Evolutionary conservation across 2,888 invertebrate genomes (phyloP).

Genomic region (Ophion obscuratus): DNA sequence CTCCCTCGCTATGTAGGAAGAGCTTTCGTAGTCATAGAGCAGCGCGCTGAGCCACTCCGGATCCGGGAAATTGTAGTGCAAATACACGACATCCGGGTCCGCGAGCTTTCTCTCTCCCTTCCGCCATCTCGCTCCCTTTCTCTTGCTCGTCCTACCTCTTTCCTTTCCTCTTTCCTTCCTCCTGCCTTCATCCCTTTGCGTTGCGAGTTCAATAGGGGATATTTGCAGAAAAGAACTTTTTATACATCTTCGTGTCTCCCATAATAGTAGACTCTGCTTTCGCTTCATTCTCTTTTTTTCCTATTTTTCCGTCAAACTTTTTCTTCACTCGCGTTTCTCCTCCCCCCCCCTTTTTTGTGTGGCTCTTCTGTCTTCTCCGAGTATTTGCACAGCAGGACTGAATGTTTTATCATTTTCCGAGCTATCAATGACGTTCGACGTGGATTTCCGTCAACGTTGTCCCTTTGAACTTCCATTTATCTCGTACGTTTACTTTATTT

Average conservation of each 20-base stretch:
- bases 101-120: constrained; percentile 35
- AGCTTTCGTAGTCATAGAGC: constrained; percentile 63
- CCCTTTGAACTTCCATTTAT: too few relatives aligned
- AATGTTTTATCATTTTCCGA: constrained; percentile 11
- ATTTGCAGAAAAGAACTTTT: constrained; percentile 56
- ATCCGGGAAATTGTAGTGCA: constrained; percentile 66
- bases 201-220: constrained; percentile 48
- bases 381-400: constrained; percentile 20
- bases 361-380: not conserved
- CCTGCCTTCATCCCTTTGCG: constrained; percentile 13
- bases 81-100: constrained; percentile 65
- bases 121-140: constrained; percentile 30
- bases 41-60: constrained; percentile 62
- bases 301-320: constrained; percentile 25
- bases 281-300: constrained; percentile 29
- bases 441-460: constrained; percentile 2
- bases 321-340: constrained; percentile 36
- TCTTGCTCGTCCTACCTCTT: constrained; percentile 5
- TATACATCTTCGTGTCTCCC: constrained; percentile 38
- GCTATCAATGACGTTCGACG: constrained; percentile 3
- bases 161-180: not conserved
- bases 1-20: constrained; percentile 56
- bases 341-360: not conserved
- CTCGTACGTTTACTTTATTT: too few relatives aligned
- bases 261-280: constrained; percentile 26